Percentiles rank a stretch among this genome's conserved stretches.
These are phyloP conservation scores for Procavia capensis DNA, from an alignment of 2,113 vertebrate species.

Conservation along the genomic window DNA sequence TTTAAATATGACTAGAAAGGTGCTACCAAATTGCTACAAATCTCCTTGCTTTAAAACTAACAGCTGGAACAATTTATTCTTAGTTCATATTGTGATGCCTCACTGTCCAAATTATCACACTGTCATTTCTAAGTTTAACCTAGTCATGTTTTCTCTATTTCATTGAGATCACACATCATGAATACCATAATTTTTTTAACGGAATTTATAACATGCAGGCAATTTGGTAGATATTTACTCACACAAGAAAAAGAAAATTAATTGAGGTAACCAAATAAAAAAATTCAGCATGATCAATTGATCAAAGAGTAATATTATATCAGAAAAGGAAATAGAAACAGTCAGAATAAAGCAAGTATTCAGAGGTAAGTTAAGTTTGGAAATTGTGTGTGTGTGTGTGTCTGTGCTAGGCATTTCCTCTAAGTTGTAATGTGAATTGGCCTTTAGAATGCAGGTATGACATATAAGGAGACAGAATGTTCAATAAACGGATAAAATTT, in stretches of 20 bases:
- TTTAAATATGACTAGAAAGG: not conserved
- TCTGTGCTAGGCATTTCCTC: not conserved
- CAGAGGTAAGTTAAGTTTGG: not conserved
- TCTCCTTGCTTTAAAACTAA: not conserved
- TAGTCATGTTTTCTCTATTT: not conserved
- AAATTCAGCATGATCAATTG: not conserved
- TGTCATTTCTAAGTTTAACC: constrained; percentile 39
- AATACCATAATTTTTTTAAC: not conserved
- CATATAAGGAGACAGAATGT: not conserved
- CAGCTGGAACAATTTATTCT: constrained; percentile 48
- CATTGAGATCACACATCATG: not conserved
- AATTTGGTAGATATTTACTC: not conserved
- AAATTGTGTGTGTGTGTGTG: not conserved
- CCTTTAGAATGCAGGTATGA: not conserved
- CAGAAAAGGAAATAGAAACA: not conserved
- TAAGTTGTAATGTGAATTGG: not conserved
- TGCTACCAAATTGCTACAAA: not conserved
- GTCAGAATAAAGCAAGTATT: not conserved
- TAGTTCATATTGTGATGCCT: not conserved
- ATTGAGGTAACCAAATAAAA: not conserved
- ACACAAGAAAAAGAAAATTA: not conserved
- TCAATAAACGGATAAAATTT: not conserved
- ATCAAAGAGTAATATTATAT: not conserved
- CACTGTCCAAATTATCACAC: constrained; percentile 2
- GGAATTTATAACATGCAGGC: not conserved